These are phyloP conservation scores for Sinelater perroti DNA, from an alignment of 2,888 invertebrate species.

Conservation along the genomic window DNA sequence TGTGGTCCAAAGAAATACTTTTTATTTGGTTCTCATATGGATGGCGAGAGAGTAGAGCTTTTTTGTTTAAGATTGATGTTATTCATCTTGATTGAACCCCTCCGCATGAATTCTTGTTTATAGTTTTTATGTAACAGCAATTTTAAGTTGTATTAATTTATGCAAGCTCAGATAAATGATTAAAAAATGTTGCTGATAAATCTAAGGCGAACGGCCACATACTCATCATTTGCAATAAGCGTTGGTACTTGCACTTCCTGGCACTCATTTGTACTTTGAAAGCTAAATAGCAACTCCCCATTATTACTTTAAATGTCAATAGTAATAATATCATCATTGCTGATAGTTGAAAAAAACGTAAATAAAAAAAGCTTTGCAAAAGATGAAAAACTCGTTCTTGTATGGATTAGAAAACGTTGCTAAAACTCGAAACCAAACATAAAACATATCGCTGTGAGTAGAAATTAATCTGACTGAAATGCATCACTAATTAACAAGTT, in stretches of 20 bases:
- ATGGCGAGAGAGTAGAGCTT: conserved; percentile 12
- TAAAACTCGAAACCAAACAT: no score
- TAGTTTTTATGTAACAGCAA: background rate
- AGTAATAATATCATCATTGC: no score
- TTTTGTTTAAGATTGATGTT: conserved; percentile 15
- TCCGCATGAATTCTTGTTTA: conserved; percentile 2
- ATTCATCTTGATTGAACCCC: conserved; percentile 7
- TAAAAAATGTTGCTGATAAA: background rate
- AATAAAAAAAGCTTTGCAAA: no score
- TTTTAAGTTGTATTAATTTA: background rate
- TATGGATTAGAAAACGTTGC: no score
- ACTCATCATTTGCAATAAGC: background rate
- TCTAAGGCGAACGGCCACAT: background rate
- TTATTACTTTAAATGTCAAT: no score
- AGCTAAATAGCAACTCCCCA: conserved; percentile 12
- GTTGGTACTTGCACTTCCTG: conserved; percentile 10
- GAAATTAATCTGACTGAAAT: no score
- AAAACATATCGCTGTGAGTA: no score
- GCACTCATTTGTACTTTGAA: conserved; percentile 11
- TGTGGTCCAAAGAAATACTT: conserved; percentile 23
- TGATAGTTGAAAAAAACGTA: no score
- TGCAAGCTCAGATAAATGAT: background rate
- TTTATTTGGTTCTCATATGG: conserved; percentile 20
- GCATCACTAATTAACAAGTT: no score
- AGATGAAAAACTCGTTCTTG: no score